Conservation (phyloP, 53 echinoderm and acorn worm species). For the Luidia sarsii region DNA sequence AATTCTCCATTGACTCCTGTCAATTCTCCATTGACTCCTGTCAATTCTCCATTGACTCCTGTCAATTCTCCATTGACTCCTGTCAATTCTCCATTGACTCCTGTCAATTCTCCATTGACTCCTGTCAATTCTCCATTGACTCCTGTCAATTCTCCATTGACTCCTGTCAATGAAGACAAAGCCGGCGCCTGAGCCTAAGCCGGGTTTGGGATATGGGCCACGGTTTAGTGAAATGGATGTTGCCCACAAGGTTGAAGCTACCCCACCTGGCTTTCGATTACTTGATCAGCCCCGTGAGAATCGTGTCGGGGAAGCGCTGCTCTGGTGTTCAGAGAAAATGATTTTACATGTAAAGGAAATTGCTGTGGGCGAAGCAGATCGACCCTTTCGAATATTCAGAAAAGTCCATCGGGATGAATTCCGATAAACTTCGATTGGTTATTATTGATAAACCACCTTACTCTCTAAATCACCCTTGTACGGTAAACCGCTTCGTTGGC, state of each 20-base stretch:
- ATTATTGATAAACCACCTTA: slow-evolving; percentile 13
- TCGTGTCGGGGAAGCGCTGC: slow-evolving; percentile 1
- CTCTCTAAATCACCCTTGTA: background rate
- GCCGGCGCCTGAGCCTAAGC: too few species aligned
- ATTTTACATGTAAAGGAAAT: slow-evolving; percentile 17
- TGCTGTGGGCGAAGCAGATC: background rate
- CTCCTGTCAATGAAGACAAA: too few species aligned
- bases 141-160: too few species aligned
- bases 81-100: too few species aligned
- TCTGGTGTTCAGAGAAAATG: background rate
- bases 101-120: too few species aligned
- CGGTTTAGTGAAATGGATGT: background rate
- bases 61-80: too few species aligned
- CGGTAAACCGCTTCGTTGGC: background rate
- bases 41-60: too few species aligned
- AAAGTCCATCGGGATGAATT: background rate
- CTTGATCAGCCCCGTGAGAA: slow-evolving; percentile 17
- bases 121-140: too few species aligned
- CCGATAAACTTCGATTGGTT: background rate
- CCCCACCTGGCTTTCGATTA: slow-evolving; percentile 17
- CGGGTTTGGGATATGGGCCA: too few species aligned
- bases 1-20: too few species aligned
- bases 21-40: too few species aligned
- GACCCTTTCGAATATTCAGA: slow-evolving; percentile 15
- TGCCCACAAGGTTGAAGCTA: slow-evolving; percentile 10